phyloP scores from a whole-genome alignment of 2,888 invertebrate species.

The Flexamia atlantica region DNA sequence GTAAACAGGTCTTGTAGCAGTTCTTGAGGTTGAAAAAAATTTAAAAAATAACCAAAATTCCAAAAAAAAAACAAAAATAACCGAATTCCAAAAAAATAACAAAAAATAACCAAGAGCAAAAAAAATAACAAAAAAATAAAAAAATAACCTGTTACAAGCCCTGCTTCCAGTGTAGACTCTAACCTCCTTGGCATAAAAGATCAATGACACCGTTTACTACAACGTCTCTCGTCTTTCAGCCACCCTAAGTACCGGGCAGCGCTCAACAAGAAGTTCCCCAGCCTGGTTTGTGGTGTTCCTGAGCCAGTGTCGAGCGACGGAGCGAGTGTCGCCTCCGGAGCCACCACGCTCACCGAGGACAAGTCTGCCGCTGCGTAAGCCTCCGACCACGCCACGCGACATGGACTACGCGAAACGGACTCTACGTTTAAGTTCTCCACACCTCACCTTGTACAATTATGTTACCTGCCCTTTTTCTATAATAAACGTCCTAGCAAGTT shows the following conservation, averaged over 20 bases:
- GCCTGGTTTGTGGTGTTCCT: constrained; percentile 80
- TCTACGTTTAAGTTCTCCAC: constrained; percentile 34
- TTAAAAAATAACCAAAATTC: too few species aligned
- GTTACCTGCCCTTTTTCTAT: constrained; percentile 60
- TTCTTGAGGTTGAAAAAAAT: too few species aligned
- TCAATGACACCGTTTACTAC: too few species aligned
- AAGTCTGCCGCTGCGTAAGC: constrained; percentile 82
- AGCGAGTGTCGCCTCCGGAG: constrained; percentile 82
- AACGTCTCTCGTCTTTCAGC: constrained; percentile 74
- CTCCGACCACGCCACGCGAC: not conserved
- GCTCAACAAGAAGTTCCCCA: constrained; percentile 87
- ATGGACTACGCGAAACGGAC: not conserved
- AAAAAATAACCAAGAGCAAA: too few species aligned
- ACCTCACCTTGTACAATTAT: constrained; percentile 44
- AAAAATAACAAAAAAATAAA: too few species aligned
- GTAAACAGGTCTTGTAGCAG: too few species aligned
- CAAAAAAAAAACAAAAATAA: too few species aligned
- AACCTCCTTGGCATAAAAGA: too few species aligned
- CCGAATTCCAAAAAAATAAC: too few species aligned
- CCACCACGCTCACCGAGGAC: constrained; percentile 81
- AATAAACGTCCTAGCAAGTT: constrained; percentile 65
- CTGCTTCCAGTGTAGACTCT: too few species aligned
- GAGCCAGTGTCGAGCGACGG: constrained; percentile 77
- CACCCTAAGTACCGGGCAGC: constrained; percentile 89
- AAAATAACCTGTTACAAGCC: too few species aligned